phyloP scores from a whole-genome alignment of 2,888 invertebrate genomes.

The Sthenelais limicola region DNA sequence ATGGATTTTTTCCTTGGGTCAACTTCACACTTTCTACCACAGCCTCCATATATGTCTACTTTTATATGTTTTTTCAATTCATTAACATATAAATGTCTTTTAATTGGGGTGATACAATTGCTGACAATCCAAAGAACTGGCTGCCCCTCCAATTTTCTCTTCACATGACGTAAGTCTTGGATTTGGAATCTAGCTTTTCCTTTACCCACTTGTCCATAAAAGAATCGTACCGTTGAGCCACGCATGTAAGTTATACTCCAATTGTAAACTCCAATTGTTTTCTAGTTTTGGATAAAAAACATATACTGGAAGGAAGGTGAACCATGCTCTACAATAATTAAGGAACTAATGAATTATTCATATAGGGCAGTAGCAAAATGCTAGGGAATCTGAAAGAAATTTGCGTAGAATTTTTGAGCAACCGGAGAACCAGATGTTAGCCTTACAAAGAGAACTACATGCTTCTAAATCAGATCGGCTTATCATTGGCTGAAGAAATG shows the following conservation, averaged over 20 bases:
- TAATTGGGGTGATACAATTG: not conserved
- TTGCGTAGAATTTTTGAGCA: no score
- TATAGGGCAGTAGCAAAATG: no score
- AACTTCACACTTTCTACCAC: not conserved
- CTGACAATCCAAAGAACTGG: conserved; percentile 21
- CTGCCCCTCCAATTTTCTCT: not conserved
- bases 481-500: no score
- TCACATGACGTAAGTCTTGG: not conserved
- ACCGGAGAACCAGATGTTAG: no score
- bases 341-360: no score
- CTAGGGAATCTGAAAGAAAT: no score
- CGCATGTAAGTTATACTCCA: conserved; percentile 3
- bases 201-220: not conserved
- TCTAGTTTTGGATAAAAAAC: no score
- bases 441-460: no score
- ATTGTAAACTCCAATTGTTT: no score
- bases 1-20: not conserved
- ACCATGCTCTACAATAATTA: no score
- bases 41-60: conserved; percentile 28
- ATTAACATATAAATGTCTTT: conserved; percentile 5
- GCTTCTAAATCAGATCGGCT: no score
- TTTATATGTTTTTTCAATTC: conserved; percentile 7
- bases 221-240: not conserved
- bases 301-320: no score
- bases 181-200: not conserved